phyloP scores from a whole-genome alignment of 2,797 vertebrate genomes.

The Odontamblyopus rebecca region DNA sequence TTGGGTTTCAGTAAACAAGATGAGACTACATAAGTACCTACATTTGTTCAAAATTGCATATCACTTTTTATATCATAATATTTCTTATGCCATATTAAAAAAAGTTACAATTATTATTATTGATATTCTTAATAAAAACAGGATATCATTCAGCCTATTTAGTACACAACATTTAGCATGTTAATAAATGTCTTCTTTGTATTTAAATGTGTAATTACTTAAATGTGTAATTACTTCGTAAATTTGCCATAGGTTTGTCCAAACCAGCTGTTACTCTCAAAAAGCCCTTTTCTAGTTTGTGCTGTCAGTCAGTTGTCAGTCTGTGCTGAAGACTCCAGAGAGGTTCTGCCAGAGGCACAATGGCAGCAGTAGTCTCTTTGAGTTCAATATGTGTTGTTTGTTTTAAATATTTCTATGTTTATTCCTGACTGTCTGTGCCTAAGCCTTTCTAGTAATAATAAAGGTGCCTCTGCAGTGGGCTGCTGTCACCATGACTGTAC shows the following conservation, averaged over 20 bases:
- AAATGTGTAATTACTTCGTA: background rate
- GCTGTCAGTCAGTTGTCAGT: constrained; percentile 3
- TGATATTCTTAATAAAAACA: background rate
- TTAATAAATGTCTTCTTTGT: background rate
- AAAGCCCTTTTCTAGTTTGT: constrained; percentile 14
- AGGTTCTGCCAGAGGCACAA: constrained; percentile 23
- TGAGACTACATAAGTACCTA: too few relatives aligned
- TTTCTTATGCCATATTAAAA: too few relatives aligned
- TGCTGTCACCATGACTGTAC: background rate
- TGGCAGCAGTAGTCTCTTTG: constrained; percentile 24
- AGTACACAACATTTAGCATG: background rate
- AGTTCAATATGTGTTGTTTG: constrained; percentile 23
- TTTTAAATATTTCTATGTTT: constrained; percentile 18
- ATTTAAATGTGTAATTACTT: background rate
- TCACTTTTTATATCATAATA: too few relatives aligned
- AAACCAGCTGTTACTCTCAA: constrained; percentile 6
- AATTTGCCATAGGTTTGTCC: constrained; percentile 11
- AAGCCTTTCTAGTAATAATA: constrained; percentile 10
- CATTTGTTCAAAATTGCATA: too few relatives aligned
- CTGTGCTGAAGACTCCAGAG: constrained; percentile 22
- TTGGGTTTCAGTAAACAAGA: too few relatives aligned
- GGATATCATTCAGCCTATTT: background rate
- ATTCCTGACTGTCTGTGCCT: constrained; percentile 8
- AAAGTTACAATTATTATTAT: background rate
- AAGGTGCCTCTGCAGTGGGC: constrained; percentile 25